These are phyloP conservation scores for Maniola hyperantus DNA, from an alignment of 2,888 invertebrate species.

Conservation along the genomic window DNA sequence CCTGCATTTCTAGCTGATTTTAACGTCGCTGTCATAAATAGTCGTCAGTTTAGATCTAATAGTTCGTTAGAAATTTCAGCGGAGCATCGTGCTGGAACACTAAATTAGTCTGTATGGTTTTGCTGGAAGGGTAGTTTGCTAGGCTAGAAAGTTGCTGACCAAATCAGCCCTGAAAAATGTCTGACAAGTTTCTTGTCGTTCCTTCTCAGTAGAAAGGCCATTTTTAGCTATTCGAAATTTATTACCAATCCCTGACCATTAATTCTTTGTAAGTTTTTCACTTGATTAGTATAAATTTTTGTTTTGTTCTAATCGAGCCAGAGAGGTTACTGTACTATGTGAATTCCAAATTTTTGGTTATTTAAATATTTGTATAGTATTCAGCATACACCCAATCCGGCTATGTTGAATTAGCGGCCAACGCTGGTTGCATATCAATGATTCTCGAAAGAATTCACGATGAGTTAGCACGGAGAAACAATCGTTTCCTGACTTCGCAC, in stretches of 20 bases:
- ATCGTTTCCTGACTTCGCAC: constrained; percentile 57
- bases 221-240: not conserved
- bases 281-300: not conserved
- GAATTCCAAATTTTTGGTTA: constrained; percentile 44
- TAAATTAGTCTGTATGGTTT: no score
- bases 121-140: no score
- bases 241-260: not conserved
- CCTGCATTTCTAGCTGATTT: no score
- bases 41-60: no score
- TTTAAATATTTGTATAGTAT: constrained; percentile 45
- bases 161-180: not conserved
- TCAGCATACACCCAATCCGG: constrained; percentile 47
- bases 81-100: no score
- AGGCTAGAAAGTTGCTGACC: no score
- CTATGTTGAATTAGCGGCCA: constrained; percentile 54
- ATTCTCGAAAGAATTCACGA: constrained; percentile 44
- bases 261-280: not conserved
- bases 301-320: not conserved
- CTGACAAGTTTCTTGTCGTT: not conserved
- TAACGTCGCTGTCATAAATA: no score
- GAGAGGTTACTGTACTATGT: not conserved
- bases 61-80: no score
- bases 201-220: not conserved
- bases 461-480: constrained; percentile 51
- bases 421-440: constrained; percentile 58